phyloP scores from a whole-genome alignment of 2,113 vertebrate species.

The Nanorana parkeri region DNA sequence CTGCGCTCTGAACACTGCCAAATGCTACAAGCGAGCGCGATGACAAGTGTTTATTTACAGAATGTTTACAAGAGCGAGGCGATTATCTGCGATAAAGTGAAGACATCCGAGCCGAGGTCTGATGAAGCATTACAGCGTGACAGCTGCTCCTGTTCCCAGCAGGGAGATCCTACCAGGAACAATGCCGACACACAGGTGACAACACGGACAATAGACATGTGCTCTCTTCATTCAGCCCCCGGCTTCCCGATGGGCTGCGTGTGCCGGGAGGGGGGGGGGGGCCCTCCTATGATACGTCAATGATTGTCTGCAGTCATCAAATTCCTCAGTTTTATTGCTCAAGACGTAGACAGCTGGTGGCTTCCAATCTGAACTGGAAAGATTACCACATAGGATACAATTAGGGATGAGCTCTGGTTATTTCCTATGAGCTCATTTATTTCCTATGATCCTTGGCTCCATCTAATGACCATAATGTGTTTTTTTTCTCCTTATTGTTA shows the following conservation, averaged over 20 bases:
- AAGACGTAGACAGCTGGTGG: too few species aligned
- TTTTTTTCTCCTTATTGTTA: too few species aligned
- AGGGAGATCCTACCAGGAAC: background rate
- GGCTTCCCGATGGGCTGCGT: too few species aligned
- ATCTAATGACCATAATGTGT: too few species aligned
- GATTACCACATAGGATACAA: too few species aligned
- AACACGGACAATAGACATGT: background rate
- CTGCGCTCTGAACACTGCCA: background rate
- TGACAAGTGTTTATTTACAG: background rate
- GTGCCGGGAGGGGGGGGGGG: background rate
- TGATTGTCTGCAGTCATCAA: too few species aligned
- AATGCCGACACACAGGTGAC: background rate
- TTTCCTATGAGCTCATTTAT: too few species aligned
- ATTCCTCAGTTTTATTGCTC: too few species aligned
- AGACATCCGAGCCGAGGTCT: background rate
- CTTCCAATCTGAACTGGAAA: too few species aligned
- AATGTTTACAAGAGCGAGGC: background rate
- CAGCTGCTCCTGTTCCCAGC: background rate
- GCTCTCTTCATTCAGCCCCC: background rate
- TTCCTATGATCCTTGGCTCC: too few species aligned
- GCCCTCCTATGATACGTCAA: background rate
- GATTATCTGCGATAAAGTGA: background rate
- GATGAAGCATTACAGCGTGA: background rate
- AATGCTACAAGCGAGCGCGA: background rate
- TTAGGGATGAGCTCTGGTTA: too few species aligned